Conservation (phyloP, 2,113 vertebrate genomes). For the Nannobrachium achirus region DNA sequence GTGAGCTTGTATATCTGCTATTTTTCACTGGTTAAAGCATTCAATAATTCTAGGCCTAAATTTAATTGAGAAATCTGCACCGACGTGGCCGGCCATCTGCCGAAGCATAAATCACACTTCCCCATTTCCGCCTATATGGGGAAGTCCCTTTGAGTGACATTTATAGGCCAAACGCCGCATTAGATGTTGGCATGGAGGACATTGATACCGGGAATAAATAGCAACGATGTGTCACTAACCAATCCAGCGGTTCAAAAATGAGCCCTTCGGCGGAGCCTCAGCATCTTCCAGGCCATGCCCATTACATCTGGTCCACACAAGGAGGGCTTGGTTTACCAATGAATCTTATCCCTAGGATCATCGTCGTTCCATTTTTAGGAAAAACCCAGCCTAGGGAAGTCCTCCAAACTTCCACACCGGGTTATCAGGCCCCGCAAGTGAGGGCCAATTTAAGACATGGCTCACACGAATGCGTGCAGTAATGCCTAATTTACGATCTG, state of each 20-base stretch:
- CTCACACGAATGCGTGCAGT: too few relatives aligned
- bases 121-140: constrained; percentile 7
- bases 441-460: not conserved
- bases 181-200: not conserved
- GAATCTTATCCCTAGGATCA: not conserved
- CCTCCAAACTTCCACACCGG: not conserved
- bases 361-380: not conserved
- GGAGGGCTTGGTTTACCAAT: not conserved
- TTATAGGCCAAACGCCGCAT: not conserved
- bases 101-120: not conserved
- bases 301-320: not conserved
- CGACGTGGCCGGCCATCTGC: too few relatives aligned
- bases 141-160: constrained; percentile 20
- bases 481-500: too few relatives aligned
- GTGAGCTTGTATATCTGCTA: too few relatives aligned
- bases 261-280: too few relatives aligned
- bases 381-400: not conserved
- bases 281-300: not conserved
- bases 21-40: too few relatives aligned
- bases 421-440: not conserved
- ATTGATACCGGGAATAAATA: not conserved
- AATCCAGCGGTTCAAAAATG: not conserved
- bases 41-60: too few relatives aligned
- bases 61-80: too few relatives aligned
- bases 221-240: too few relatives aligned